Percentiles rank a stretch among this genome's conserved stretches.
These are phyloP conservation scores for Neosalanx taihuensis DNA, from an alignment of 2,797 vertebrate species.

Conservation along the genomic window DNA sequence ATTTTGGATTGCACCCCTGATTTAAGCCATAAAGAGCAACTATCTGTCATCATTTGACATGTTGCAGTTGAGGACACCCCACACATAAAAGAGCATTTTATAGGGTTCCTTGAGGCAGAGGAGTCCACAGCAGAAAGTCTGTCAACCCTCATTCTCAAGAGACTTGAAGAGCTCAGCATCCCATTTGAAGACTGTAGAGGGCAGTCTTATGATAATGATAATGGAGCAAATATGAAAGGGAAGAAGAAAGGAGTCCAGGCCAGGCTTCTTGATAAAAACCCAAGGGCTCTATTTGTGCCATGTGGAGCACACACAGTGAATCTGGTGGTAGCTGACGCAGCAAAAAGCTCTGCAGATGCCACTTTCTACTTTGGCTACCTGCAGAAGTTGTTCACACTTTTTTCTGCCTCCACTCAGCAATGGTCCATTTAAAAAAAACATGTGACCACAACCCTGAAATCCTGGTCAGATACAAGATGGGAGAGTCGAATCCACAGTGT, in stretches of 20 bases:
- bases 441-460: constrained; percentile 18
- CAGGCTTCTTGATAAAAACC: constrained; percentile 5
- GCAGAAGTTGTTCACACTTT: constrained; percentile 17
- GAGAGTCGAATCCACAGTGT: constrained; percentile 24
- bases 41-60: constrained; percentile 18
- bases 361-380: constrained; percentile 27
- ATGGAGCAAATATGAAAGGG: constrained; percentile 36
- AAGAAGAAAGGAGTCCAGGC: constrained; percentile 19
- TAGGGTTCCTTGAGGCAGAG: constrained; percentile 26
- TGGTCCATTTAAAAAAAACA: neutral
- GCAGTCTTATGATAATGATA: constrained; percentile 29
- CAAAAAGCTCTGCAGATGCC: constrained; percentile 24
- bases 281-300: constrained; percentile 24
- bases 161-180: constrained; percentile 38
- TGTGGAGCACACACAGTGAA: constrained; percentile 22
- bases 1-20: constrained; percentile 42
- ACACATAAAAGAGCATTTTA: constrained; percentile 31
- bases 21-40: constrained; percentile 32
- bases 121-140: constrained; percentile 26
- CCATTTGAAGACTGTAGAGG: constrained; percentile 38
- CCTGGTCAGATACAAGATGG: constrained; percentile 26
- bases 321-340: constrained; percentile 25
- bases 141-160: constrained; percentile 32
- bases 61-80: constrained; percentile 22
- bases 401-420: constrained; percentile 19